phyloP scores from a whole-genome alignment of 1,140 invertebrate genomes.

The Apis dorsata region DNA sequence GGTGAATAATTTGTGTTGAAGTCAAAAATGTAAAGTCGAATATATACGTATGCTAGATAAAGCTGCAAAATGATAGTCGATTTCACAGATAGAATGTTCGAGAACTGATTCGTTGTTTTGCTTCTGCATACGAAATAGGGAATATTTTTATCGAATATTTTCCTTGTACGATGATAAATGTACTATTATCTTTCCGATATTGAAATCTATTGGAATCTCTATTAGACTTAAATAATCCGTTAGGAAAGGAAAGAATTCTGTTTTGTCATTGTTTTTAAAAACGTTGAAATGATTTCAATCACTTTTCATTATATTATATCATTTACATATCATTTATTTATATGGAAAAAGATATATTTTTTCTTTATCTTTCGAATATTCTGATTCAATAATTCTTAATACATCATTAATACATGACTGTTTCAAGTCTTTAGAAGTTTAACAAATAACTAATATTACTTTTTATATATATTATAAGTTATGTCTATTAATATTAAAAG shows the following conservation, averaged over 20 bases:
- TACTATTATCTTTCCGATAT: slow-evolving; percentile 15
- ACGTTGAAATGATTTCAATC: not conserved
- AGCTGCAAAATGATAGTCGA: not conserved
- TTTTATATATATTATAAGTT: not conserved
- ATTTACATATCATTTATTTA: not conserved
- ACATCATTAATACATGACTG: not conserved
- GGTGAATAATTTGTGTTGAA: not conserved
- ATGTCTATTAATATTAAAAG: not conserved
- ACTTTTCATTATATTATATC: not conserved
- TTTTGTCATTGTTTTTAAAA: not conserved
- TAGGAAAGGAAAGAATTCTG: not conserved
- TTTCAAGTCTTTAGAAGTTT: not conserved
- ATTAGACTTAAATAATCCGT: not conserved
- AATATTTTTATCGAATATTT: slow-evolving; percentile 13
- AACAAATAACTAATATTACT: too few relatives aligned
- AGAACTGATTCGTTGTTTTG: slow-evolving; percentile 19
- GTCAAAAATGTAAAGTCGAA: not conserved
- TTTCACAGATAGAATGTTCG: not conserved
- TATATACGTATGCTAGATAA: accelerated
- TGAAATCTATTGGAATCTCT: slow-evolving; percentile 9
- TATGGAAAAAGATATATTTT: too few relatives aligned
- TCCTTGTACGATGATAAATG: slow-evolving; percentile 7
- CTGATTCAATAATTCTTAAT: too few relatives aligned
- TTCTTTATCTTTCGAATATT: too few relatives aligned
- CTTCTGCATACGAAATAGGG: not conserved